A percentile compares a stretch with the other conserved stretches of the same genome.
Evolutionary conservation across 2,113 vertebrate species (phyloP).

Genomic region (Lutjanus erythropterus): DNA sequence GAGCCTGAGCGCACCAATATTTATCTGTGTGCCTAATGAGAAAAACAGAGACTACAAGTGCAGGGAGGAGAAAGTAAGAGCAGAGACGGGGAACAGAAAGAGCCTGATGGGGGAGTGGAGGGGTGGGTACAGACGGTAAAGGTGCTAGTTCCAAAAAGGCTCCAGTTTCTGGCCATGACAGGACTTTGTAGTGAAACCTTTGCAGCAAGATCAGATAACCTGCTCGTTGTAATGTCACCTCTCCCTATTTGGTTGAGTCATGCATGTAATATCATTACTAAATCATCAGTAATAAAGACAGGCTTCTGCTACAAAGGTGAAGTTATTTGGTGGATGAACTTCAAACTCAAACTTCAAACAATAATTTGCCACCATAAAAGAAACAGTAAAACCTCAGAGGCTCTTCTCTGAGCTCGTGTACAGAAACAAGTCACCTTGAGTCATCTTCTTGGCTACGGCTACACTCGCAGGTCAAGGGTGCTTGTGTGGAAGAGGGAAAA

Average conservation of each 20-base stretch:
- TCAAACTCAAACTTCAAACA: conserved; percentile 47
- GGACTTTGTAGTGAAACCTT: conserved; percentile 34
- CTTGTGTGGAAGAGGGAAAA: conserved; percentile 27
- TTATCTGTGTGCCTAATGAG: conserved; percentile 64
- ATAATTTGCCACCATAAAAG: conserved; percentile 25
- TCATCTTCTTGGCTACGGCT: conserved; percentile 54
- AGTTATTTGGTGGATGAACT: conserved; percentile 34
- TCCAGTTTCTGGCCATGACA: conserved; percentile 45
- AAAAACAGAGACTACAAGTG: conserved; percentile 55
- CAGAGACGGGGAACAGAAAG: not conserved
- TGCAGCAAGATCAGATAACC: conserved; percentile 39
- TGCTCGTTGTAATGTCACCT: not conserved
- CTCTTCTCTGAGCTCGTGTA: not conserved
- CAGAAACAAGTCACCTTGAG: conserved; percentile 58
- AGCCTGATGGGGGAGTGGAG: not conserved
- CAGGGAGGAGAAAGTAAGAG: conserved; percentile 34
- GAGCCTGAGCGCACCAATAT: conserved; percentile 38
- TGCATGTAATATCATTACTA: conserved; percentile 25
- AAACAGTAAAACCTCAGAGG: not conserved
- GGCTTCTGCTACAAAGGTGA: not conserved
- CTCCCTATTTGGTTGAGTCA: not conserved
- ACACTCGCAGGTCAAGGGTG: conserved; percentile 40
- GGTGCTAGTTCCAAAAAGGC: conserved; percentile 16
- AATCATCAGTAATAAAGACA: conserved; percentile 13
- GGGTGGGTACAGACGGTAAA: not conserved